These are phyloP conservation scores for Phlogophora meticulosa DNA, from an alignment of 2,888 invertebrate genomes.

Conservation along the genomic window DNA sequence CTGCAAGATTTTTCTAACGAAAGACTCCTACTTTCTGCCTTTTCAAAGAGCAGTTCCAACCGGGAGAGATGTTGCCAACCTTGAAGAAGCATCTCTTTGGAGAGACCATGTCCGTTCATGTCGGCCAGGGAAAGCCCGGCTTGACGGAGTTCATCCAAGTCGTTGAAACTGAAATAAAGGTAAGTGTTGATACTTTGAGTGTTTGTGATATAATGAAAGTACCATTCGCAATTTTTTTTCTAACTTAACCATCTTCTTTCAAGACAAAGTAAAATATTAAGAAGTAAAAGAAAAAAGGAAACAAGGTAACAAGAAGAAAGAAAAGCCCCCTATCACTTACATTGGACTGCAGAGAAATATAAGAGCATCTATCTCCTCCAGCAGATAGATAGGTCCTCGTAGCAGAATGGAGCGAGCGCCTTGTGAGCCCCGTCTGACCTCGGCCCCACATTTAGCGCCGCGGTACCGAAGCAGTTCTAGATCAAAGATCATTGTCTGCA, in stretches of 20 bases:
- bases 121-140: conserved; percentile 96
- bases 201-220: too few relatives aligned
- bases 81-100: conserved; percentile 95
- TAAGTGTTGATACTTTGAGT: background rate
- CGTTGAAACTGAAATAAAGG: conserved; percentile 92
- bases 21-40: conserved; percentile 94
- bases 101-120: conserved; percentile 96
- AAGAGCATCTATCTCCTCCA: conserved; percentile 95
- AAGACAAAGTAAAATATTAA: too few relatives aligned
- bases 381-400: conserved; percentile 96
- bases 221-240: too few relatives aligned
- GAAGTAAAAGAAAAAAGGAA: too few relatives aligned
- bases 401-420: conserved; percentile 94
- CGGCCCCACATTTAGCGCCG: conserved; percentile 76
- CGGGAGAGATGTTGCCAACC: conserved; percentile 97
- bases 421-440: conserved; percentile 92
- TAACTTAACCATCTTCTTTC: too few relatives aligned
- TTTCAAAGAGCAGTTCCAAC: conserved; percentile 95
- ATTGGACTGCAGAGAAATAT: conserved; percentile 97
- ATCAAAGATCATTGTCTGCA: conserved; percentile 96
- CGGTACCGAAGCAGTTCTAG: conserved; percentile 94
- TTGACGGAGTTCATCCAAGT: conserved; percentile 95
- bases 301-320: too few relatives aligned
- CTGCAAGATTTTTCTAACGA: conserved; percentile 95
- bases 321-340: conserved; percentile 88